Evolutionary conservation across 1,140 invertebrate species (phyloP).

Genomic region (Pantala flavescens): DNA sequence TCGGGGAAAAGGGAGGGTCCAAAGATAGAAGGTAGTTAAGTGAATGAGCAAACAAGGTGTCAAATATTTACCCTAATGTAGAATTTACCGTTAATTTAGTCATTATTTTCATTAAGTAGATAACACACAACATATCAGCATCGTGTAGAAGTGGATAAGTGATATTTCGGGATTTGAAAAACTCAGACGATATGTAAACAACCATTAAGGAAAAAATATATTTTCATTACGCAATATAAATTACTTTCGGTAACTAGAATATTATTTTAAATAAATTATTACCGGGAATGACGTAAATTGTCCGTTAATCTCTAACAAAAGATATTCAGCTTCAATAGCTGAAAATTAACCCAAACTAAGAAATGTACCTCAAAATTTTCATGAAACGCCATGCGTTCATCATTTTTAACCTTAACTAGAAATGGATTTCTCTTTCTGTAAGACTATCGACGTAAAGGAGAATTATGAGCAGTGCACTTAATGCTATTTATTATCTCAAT

Average conservation of each 20-base stretch:
- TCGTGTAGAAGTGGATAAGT: background rate
- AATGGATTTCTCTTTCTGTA: no score
- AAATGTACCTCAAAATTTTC: background rate
- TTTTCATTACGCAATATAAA: no score
- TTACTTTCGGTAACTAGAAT: no score
- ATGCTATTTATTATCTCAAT: no score
- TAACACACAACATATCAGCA: background rate
- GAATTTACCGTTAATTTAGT: background rate
- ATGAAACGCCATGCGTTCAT: background rate
- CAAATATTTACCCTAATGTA: background rate
- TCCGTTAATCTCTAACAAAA: no score
- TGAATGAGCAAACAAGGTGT: background rate
- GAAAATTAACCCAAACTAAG: background rate
- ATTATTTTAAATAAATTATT: no score
- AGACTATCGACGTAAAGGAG: no score
- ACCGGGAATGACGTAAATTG: no score
- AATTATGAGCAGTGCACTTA: no score
- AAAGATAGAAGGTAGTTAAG: background rate
- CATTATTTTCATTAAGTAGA: background rate
- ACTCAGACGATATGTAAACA: background rate
- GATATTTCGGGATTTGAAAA: background rate
- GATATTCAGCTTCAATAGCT: no score
- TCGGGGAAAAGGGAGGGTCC: background rate
- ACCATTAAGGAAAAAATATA: background rate
- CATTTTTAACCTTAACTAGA: background rate